phyloP scores from a whole-genome alignment of 2,888 invertebrate species.

The Cataglyphis altisquamis region DNA sequence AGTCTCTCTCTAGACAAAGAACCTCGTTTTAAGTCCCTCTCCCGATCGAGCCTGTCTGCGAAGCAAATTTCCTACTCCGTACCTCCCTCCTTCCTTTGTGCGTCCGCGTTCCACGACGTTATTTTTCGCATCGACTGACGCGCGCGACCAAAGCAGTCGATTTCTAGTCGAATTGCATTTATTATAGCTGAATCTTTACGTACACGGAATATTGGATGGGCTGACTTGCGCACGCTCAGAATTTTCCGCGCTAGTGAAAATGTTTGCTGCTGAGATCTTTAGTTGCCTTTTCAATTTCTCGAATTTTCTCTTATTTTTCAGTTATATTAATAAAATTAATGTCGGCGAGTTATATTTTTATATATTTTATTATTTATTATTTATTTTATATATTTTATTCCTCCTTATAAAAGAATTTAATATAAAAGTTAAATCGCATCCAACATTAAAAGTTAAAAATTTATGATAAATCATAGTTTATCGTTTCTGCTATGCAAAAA shows the following conservation, averaged over 20 bases:
- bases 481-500: background rate
- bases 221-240: background rate
- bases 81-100: conserved; percentile 9
- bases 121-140: conserved; percentile 48
- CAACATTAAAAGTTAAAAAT: background rate
- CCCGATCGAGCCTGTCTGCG: conserved; percentile 38
- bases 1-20: conserved; percentile 48
- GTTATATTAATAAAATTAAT: conserved; percentile 8
- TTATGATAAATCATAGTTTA: background rate
- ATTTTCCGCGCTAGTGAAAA: background rate
- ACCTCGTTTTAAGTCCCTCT: conserved; percentile 55
- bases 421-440: background rate
- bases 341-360: background rate
- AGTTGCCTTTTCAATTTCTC: background rate
- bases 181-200: conserved; percentile 30
- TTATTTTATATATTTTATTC: background rate
- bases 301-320: background rate
- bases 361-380: too few relatives aligned
- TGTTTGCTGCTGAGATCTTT: background rate
- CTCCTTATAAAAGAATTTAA: background rate
- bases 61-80: conserved; percentile 44
- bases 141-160: conserved; percentile 20
- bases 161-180: conserved; percentile 43
- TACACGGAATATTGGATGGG: background rate
- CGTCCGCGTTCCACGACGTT: conserved; percentile 22